phyloP scores from a whole-genome alignment of 2,888 invertebrate species.

The Pristionchus fissidentatus region DNA sequence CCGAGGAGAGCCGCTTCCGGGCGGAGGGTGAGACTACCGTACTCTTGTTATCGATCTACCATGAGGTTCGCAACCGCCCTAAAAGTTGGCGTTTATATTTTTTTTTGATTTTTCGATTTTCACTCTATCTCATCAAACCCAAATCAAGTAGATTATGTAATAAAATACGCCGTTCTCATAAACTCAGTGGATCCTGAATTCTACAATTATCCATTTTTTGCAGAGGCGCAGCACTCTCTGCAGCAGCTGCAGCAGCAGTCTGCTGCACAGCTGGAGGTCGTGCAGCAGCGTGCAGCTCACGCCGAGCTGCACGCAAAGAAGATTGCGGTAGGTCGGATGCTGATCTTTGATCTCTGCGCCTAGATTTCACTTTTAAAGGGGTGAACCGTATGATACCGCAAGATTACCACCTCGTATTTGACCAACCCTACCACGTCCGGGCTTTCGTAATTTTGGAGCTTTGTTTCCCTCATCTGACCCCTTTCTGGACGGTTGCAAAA shows the following conservation, averaged over 20 bases:
- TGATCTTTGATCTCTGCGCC: constrained; percentile 5
- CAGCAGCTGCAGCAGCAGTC: neutral
- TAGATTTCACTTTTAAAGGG: too few species aligned
- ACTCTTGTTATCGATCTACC: too few species aligned
- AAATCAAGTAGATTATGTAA: too few species aligned
- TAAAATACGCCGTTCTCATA: too few species aligned
- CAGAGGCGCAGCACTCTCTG: constrained; percentile 6
- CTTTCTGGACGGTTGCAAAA: neutral
- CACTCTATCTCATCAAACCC: too few species aligned
- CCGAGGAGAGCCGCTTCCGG: neutral
- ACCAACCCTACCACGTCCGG: too few species aligned
- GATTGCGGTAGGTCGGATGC: neutral
- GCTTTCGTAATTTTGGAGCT: too few species aligned
- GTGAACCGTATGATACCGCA: too few species aligned
- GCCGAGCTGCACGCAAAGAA: constrained; percentile 2
- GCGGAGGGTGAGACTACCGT: neutral
- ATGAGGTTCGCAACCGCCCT: neutral
- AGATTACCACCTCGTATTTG: too few species aligned
- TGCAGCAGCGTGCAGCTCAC: neutral
- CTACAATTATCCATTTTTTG: neutral
- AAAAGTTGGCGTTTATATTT: neutral
- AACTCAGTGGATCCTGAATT: too few species aligned
- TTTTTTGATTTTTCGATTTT: neutral
- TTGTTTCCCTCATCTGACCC: neutral
- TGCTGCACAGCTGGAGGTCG: neutral